Base-by-base conservation (phyloP, 2,888 invertebrate genomes). In the Aromia moschata region DNA sequence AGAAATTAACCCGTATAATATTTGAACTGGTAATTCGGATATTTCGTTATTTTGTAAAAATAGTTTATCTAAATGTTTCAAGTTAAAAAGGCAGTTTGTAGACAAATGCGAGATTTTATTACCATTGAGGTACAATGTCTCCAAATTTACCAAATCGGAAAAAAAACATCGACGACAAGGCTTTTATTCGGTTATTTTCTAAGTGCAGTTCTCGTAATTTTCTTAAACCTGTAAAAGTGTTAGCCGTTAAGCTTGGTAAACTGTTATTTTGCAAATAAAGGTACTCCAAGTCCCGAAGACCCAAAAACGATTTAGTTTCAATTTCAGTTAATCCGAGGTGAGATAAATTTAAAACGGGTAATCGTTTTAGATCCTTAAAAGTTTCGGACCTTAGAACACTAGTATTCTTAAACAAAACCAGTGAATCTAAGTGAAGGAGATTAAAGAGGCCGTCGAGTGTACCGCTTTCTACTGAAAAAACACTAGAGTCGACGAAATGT, bases 361-460 rank as follows among this genome's bases (percentile, higher is more conserved):
- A 25, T 0, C 9, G 15, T 9, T 2, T 16, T 25, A 56, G 11
- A 12, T 46, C 53, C 9, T 31, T 31, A 14, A 60, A 60, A 1
- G 37, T 30, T 10, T 31, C 37, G n/a, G 9, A 15, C 14, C n/a
- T 14, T 12, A 60, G 2, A 17, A 40, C 18, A 30, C 17, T 46
- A 4, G 5, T 44, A 20, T 52, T 55, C n/a, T 41, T 56, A 30
- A 60, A 56, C 10, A 60, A 14, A 25, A 7, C 10, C n/a, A 46
- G 46, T 14, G 56, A 38, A 25, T 60, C 56, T 7, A 60, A 43
- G 4, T 47, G 9, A 11, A 16, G 17, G 1, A 60, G n/a, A 18
- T 18, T 40, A 18, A 56, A 56, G 7, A 60, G 47, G 10, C 53
- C 56, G 12, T 37, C 30, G 1, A 60, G 11, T 5, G 53, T 37